phyloP scores from a whole-genome alignment of 2,888 invertebrate species.

The Heliconius ismenius region DNA sequence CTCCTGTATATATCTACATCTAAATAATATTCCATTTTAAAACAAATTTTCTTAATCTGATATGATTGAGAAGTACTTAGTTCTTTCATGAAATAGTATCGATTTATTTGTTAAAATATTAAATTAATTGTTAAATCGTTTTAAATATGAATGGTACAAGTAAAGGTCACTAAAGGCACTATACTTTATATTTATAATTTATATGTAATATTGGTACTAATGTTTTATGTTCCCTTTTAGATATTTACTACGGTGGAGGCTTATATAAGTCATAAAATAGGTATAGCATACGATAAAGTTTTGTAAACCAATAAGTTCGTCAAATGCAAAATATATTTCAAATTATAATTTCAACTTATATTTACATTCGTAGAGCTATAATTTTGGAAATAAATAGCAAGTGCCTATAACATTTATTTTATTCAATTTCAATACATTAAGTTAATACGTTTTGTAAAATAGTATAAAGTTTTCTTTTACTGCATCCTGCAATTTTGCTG shows the following conservation, averaged over 20 bases:
- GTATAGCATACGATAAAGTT: neutral
- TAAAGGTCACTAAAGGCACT: neutral
- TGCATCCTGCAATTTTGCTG: no score
- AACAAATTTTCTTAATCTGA: neutral
- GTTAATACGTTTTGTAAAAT: no score
- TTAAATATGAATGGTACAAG: neutral
- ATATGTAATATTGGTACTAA: neutral
- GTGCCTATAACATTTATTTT: neutral
- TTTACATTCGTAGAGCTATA: neutral
- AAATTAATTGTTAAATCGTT: neutral
- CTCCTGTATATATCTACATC: neutral
- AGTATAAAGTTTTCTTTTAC: no score
- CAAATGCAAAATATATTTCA: neutral
- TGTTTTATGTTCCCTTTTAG: neutral
- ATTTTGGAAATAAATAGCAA: neutral
- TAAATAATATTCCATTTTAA: no score
- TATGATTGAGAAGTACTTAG: neutral
- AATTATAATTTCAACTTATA: neutral
- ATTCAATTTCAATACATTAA: no score
- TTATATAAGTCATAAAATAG: neutral
- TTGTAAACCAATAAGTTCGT: neutral
- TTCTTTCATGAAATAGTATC: neutral
- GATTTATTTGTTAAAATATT: neutral
- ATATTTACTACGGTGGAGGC: neutral
- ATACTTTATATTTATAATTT: neutral